Evolutionary conservation across 2,797 vertebrate genomes (phyloP), one percentile per base, ranked within the genome.

Genomic region (Acipenser transmontanus): DNA sequence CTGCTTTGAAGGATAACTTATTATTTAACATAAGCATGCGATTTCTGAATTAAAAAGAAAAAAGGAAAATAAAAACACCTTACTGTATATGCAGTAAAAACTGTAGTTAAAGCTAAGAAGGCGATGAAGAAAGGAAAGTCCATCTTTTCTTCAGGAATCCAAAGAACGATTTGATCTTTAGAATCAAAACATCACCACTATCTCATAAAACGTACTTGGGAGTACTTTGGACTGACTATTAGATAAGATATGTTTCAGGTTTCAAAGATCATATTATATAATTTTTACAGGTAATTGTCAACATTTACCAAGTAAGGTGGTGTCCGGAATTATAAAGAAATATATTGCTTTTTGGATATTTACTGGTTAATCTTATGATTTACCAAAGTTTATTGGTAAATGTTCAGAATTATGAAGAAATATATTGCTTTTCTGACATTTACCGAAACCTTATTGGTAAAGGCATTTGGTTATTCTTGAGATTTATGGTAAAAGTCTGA

Each of bases 151-250:
- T 52, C n/a, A 61, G 6, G 47, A 34, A 10, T 1, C 11, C 54
- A 13, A 63, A 61, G 59, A 64, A 14, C 4, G 49, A 65, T 47
- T 72, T 70, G 63, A 66, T 62, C 52, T 12, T 34, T 47, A 9
- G 8, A 48, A n/a, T 48, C 48, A 66, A 66, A 81, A 76, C 66
- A 69, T 20, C 3, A 0, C 50, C 17, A 63, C 17, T 17, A 17
- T 17, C 17, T 77, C 71, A 82, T 81, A 65, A 61, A 49, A 17
- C 11, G 7, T 14, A 48, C 20, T 1, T 5, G 6, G 51, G 17
- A 52, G 56, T 81, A 82, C 87, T 87, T 87, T 88, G 85, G 76
- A 78, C 84, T 12, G 54, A 52, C 63, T 67, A 13, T 66, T 59
- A 6, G 1, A 64, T 50, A 63, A 51, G 61, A 51, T 66, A 50